Evolutionary conservation across 2,888 invertebrate genomes (phyloP), one percentile per base, ranked within the genome.

Genomic region (Drosophila paracracens): DNA sequence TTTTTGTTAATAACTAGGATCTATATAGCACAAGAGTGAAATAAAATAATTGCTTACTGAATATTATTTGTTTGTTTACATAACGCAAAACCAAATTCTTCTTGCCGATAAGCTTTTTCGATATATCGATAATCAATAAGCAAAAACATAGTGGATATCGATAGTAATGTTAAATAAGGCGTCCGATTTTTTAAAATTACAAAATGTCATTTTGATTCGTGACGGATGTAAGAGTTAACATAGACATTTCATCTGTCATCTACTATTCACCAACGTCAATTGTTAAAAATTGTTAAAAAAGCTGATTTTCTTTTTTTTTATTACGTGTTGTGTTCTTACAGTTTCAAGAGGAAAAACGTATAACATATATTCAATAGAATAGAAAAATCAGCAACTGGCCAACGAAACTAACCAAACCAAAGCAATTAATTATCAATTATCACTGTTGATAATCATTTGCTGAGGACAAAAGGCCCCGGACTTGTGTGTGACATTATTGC

Each of bases 401-500:
- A 31, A 31, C 31, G 31, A 31, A 31, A 31, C 31, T 31, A 31
- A 21, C 21, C 21, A 21, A 21, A 6, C 8, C 8, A 18, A 43
- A 18, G 16, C 6, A 53, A 27, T 6, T 5, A 29, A 48, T 36
- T 16, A 31, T 11, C 21, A n/a, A 56, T 21, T 25, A 25, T 38
- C n/a, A 18, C 33, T 81, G 79, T 81, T 77, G 74, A 62, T 38
- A 68, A 76, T 35, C 70, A 79, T 74, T 77, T 57, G 74, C 77
- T 70, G 81, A 79, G 74, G 89, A 84, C 84, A 88, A 89, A 79
- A 87, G 83, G 83, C 79, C 81, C 75, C 72, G 65, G 85, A 75
- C 75, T 80, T 84, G 88, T 83, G 88, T 83, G 74, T 65, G 83
- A 21, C 52, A n/a, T 52, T 52, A 16, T 35, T 82, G 67, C 38